Evolutionary conservation across 2,113 vertebrate genomes (phyloP).

Genomic region (Hirundichthys speculiger): DNA sequence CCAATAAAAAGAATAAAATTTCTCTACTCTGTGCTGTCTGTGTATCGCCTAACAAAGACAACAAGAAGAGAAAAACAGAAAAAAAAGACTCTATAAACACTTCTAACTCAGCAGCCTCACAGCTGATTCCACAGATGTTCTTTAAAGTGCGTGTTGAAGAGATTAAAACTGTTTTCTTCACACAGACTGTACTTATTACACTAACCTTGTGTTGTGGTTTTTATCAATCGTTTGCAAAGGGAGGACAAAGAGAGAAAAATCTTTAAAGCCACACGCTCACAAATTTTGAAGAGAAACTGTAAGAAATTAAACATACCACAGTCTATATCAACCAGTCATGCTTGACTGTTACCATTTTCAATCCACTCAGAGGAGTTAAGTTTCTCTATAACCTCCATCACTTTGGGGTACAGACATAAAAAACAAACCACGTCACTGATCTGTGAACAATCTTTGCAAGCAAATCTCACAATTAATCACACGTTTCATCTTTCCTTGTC

Average conservation of each 20-base stretch:
- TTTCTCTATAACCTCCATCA: not conserved
- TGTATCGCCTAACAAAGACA: conserved; percentile 38
- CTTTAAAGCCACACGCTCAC: not conserved
- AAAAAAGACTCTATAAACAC: conserved; percentile 38
- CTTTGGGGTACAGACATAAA: not conserved
- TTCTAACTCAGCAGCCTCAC: conserved; percentile 24
- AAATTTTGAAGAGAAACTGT: conserved; percentile 5
- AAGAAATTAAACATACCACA: conserved; percentile 16
- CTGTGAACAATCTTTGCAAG: conserved; percentile 1
- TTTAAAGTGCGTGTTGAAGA: conserved; percentile 32
- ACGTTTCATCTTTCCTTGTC: not conserved
- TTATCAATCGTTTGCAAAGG: conserved; percentile 40
- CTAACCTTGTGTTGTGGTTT: conserved; percentile 7
- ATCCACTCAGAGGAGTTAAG: not conserved
- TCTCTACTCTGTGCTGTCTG: conserved; percentile 11
- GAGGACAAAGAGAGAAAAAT: conserved; percentile 19
- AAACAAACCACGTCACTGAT: not conserved
- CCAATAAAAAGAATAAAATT: conserved; percentile 1
- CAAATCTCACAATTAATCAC: not conserved
- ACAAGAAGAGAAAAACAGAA: conserved; percentile 45
- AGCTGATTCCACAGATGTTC: conserved; percentile 10
- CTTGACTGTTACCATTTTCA: conserved; percentile 15
- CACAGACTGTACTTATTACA: not conserved
- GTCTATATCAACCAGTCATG: conserved; percentile 23
- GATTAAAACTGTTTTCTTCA: conserved; percentile 12